A percentile compares a stretch with the other conserved stretches of the same genome.
These are phyloP conservation scores for Narcine bancroftii DNA, from an alignment of 2,113 vertebrate species.

Conservation along the genomic window DNA sequence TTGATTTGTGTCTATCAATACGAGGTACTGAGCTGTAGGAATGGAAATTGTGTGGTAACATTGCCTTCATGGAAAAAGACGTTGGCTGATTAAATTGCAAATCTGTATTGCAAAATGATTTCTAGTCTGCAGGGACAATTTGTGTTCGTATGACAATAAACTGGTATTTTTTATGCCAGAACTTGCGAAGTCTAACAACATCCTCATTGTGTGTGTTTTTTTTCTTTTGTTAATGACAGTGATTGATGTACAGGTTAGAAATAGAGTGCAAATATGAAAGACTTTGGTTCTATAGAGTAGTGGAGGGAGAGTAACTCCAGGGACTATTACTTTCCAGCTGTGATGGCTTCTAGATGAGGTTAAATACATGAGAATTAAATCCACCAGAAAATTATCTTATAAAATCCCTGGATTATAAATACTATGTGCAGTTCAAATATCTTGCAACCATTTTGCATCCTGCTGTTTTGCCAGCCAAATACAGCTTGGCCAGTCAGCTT, in stretches of 20 bases:
- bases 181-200: slow-evolving; percentile 45
- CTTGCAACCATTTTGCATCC: not conserved
- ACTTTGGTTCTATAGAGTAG: not conserved
- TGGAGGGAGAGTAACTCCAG: not conserved
- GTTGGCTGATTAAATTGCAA: slow-evolving; percentile 60
- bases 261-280: not conserved
- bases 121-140: slow-evolving; percentile 93
- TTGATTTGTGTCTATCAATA: slow-evolving; percentile 85
- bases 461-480: not conserved
- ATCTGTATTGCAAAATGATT: slow-evolving; percentile 68
- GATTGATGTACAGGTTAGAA: not conserved
- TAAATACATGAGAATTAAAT: not conserved
- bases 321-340: not conserved
- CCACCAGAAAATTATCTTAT: not conserved
- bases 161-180: slow-evolving; percentile 83
- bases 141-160: slow-evolving; percentile 95
- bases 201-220: slow-evolving; percentile 46
- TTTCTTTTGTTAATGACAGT: slow-evolving; percentile 43
- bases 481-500: no score
- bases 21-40: slow-evolving; percentile 67
- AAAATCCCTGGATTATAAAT: not conserved
- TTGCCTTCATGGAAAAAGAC: slow-evolving; percentile 56
- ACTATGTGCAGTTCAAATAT: not conserved
- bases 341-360: not conserved
- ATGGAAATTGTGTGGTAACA: slow-evolving; percentile 47